Evolutionary conservation across 2,113 vertebrate species (phyloP).

Genomic region (Plecotus auritus): DNA sequence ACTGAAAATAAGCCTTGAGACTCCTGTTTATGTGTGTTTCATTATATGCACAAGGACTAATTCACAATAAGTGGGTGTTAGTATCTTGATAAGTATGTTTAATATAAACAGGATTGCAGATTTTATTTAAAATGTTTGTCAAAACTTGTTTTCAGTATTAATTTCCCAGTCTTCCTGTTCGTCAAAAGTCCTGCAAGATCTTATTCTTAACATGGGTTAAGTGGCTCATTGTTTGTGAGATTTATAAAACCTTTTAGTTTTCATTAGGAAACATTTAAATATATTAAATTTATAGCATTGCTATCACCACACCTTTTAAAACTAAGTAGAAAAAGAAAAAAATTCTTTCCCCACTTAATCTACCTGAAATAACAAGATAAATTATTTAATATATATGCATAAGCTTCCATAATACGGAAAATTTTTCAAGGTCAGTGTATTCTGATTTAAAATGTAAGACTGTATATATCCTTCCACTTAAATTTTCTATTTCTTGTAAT

Average conservation of each 20-base stretch:
- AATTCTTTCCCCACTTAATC: slow-evolving; percentile 27
- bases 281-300: slow-evolving; percentile 54
- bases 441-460: slow-evolving; percentile 64
- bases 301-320: slow-evolving; percentile 38
- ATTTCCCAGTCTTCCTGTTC: slow-evolving; percentile 4
- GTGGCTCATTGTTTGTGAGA: slow-evolving; percentile 38
- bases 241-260: slow-evolving; percentile 45
- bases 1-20: slow-evolving; percentile 78
- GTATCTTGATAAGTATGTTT: slow-evolving; percentile 42
- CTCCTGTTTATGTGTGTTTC: slow-evolving; percentile 72
- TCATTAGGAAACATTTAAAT: slow-evolving; percentile 56
- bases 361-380: slow-evolving; percentile 51
- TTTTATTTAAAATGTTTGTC: slow-evolving; percentile 47
- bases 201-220: slow-evolving; percentile 52
- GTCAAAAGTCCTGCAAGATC: slow-evolving; percentile 56
- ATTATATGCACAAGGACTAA: slow-evolving; percentile 64
- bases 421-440: slow-evolving; percentile 60
- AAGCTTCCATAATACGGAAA: slow-evolving; percentile 48
- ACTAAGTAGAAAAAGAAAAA: slow-evolving; percentile 28
- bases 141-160: slow-evolving; percentile 39
- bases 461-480: slow-evolving; percentile 39
- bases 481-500: slow-evolving; percentile 42
- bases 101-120: slow-evolving; percentile 51
- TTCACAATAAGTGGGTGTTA: slow-evolving; percentile 58
- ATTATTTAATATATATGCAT: slow-evolving; percentile 57